Evolutionary conservation across 2,888 invertebrate species (phyloP).

Genomic region (Plagodis pulveraria): DNA sequence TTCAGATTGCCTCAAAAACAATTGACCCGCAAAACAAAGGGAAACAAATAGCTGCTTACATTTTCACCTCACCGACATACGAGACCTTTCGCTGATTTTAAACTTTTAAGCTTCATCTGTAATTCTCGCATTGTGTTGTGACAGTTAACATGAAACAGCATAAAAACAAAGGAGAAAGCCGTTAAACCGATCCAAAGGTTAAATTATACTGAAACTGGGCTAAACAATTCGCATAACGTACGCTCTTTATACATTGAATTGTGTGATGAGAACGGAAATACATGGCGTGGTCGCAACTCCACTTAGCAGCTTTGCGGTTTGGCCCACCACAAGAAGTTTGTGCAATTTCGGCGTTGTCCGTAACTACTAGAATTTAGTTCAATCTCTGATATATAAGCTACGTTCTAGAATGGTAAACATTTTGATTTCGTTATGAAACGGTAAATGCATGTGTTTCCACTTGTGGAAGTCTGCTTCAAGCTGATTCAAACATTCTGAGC

Average conservation of each 20-base stretch:
- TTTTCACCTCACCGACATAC: not conserved
- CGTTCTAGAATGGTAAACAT: not conserved
- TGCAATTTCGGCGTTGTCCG: not conserved
- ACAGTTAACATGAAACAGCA: constrained; percentile 5
- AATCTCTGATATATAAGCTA: not conserved
- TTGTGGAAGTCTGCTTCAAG: too few species aligned
- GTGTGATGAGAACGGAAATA: not conserved
- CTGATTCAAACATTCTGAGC: too few species aligned
- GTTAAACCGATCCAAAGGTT: constrained; percentile 32
- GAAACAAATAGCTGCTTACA: too few species aligned
- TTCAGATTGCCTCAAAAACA: too few species aligned
- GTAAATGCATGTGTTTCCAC: not conserved
- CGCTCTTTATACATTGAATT: not conserved
- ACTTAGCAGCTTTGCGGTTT: constrained; percentile 41
- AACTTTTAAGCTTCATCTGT: not conserved
- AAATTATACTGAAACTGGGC: constrained; percentile 46
- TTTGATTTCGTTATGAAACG: not conserved
- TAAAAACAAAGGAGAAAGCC: constrained; percentile 30
- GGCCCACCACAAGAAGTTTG: constrained; percentile 16
- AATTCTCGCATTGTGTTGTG: not conserved
- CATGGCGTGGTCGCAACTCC: constrained; percentile 42
- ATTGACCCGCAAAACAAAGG: too few species aligned
- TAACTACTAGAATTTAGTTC: constrained; percentile 1
- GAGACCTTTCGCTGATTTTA: not conserved
- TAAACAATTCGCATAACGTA: constrained; percentile 35